Conservation (phyloP, 2,888 invertebrate genomes). For the Darwinula stevensoni region DNA sequence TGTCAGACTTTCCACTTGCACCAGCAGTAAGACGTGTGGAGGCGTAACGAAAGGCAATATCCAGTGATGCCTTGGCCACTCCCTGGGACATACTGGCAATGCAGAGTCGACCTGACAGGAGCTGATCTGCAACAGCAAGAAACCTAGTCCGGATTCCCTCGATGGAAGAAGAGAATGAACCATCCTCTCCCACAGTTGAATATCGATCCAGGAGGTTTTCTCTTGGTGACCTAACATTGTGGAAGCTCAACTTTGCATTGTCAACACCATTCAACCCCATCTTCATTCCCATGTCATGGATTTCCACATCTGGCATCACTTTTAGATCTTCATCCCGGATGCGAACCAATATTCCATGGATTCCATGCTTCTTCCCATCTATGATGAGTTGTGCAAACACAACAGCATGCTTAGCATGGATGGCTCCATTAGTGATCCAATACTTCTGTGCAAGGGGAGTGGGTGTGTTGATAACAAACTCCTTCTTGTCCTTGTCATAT, state of each 20-base stretch:
- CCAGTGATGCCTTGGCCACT: conserved; percentile 10
- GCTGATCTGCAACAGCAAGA: conserved; percentile 11
- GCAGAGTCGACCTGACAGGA: conserved; percentile 11
- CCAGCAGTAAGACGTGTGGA: conserved; percentile 11
- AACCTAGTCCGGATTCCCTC: conserved; percentile 10
- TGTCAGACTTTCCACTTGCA: conserved; percentile 11
- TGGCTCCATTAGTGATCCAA: conserved; percentile 12
- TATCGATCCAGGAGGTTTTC: conserved; percentile 10
- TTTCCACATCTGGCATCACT: conserved; percentile 10
- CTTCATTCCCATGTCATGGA: conserved; percentile 12
- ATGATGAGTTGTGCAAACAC: conserved; percentile 11
- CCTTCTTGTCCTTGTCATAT: conserved; percentile 10
- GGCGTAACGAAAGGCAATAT: conserved; percentile 10
- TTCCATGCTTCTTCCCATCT: conserved; percentile 9
- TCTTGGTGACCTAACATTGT: conserved; percentile 11
- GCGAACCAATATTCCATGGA: conserved; percentile 11
- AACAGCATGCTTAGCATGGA: conserved; percentile 10
- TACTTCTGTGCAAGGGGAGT: conserved; percentile 11
- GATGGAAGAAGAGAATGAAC: conserved; percentile 10
- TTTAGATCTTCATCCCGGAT: conserved; percentile 10
- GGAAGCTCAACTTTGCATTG: conserved; percentile 11
- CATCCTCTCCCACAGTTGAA: conserved; percentile 9
- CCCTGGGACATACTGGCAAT: conserved; percentile 11
- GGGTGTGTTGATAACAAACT: conserved; percentile 10
- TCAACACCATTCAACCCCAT: conserved; percentile 12